A percentile compares a stretch with the other conserved stretches of the same genome.
These are phyloP conservation scores for Campodea augens DNA, from an alignment of 1,140 invertebrate species.

Conservation along the genomic window DNA sequence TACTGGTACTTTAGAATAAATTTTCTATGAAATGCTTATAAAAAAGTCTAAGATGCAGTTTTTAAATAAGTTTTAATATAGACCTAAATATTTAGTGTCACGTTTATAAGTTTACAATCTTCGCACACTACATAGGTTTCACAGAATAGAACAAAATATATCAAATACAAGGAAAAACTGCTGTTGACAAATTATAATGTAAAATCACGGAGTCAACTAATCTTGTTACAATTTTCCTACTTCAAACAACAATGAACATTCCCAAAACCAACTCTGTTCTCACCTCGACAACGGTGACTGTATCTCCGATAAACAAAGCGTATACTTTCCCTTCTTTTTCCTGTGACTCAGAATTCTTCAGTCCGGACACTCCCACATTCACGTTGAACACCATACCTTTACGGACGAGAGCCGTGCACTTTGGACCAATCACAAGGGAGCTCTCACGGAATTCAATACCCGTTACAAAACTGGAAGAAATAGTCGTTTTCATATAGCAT, in stretches of 20 bases:
- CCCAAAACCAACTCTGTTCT: too few relatives aligned
- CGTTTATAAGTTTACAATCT: too few relatives aligned
- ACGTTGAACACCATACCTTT: constrained; percentile 97
- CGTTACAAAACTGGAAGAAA: constrained; percentile 55
- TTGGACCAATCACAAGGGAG: constrained; percentile 75
- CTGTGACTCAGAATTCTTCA: constrained; percentile 60
- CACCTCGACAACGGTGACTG: constrained; percentile 79
- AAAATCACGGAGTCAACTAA: not conserved
- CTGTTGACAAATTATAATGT: not conserved
- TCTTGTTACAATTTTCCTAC: not conserved
- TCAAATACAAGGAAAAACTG: too few relatives aligned
- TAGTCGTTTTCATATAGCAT: not conserved
- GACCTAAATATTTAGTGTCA: too few relatives aligned
- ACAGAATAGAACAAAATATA: too few relatives aligned
- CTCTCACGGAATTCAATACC: constrained; percentile 97
- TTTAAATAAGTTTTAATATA: too few relatives aligned
- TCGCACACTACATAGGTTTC: too few relatives aligned
- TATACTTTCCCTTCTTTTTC: constrained; percentile 79
- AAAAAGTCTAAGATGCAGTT: too few relatives aligned
- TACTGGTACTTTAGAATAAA: too few relatives aligned
- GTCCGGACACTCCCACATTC: constrained; percentile 78
- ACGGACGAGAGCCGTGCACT: constrained; percentile 56
- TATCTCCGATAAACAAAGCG: constrained; percentile 92
- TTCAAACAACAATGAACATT: not conserved
- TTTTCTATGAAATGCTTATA: too few relatives aligned